phyloP scores from a whole-genome alignment of 2,888 invertebrate species.

The Ormyrus thymus region DNA sequence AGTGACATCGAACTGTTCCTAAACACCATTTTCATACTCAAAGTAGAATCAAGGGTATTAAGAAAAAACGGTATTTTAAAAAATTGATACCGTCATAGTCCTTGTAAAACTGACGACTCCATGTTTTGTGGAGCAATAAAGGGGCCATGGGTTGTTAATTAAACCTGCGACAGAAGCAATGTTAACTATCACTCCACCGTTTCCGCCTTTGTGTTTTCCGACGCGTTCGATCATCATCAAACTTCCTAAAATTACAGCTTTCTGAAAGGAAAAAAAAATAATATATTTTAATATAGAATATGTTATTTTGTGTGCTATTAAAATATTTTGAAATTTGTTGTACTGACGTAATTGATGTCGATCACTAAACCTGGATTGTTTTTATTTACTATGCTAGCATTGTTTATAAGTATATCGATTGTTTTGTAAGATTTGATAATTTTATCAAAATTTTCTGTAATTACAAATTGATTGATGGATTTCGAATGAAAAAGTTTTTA shows the following conservation, averaged over 20 bases:
- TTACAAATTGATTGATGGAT: neutral
- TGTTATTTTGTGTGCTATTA: neutral
- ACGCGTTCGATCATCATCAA: constrained; percentile 72
- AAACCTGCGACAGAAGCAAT: constrained; percentile 79
- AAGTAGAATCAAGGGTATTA: neutral
- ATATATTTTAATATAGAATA: neutral
- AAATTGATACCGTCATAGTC: constrained; percentile 64
- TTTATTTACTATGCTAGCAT: constrained; percentile 68
- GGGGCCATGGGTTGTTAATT: constrained; percentile 69
- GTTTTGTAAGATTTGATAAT: constrained; percentile 59
- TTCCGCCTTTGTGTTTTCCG: constrained; percentile 74
- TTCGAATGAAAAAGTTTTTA: neutral
- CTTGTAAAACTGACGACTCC: constrained; percentile 71
- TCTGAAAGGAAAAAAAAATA: constrained; percentile 63
- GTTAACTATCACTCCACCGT: constrained; percentile 80
- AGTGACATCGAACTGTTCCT: constrained; percentile 63
- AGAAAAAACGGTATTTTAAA: neutral
- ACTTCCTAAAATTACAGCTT: constrained; percentile 71
- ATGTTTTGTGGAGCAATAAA: constrained; percentile 79
- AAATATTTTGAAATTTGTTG: neutral
- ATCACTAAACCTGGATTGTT: constrained; percentile 63
- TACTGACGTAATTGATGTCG: constrained; percentile 68
- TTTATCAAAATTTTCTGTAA: constrained; percentile 67
- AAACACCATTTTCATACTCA: neutral
- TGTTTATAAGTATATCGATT: constrained; percentile 77